Evolutionary conservation across 2,113 vertebrate species (phyloP).

Genomic region (Meriones unguiculatus): DNA sequence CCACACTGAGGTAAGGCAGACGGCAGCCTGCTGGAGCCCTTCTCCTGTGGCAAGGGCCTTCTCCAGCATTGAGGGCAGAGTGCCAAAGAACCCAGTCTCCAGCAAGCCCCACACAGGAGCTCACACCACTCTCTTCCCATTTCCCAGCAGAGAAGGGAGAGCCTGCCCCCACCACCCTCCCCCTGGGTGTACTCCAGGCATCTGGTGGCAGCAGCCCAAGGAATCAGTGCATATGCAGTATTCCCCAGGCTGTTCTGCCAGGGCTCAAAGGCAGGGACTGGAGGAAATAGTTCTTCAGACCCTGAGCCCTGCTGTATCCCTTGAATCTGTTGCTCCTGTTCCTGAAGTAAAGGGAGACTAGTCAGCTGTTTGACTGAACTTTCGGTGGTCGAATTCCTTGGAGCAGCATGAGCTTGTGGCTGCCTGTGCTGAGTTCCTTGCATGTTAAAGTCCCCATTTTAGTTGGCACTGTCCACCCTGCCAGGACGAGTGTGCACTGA

Average conservation of each 20-base stretch:
- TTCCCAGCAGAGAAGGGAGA: background rate
- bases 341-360: background rate
- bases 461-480: background rate
- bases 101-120: background rate
- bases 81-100: background rate
- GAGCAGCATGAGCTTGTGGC: rapidly evolving
- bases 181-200: background rate
- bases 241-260: background rate
- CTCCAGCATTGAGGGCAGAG: background rate
- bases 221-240: rapidly evolving
- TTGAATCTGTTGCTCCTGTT: background rate
- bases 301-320: background rate
- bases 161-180: background rate
- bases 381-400: background rate
- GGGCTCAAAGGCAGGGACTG: background rate
- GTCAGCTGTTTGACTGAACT: background rate
- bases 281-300: background rate
- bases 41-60: background rate
- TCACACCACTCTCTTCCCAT: background rate
- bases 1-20: slow-evolving; percentile 94
- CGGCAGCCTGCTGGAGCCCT: background rate
- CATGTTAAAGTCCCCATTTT: too few species aligned
- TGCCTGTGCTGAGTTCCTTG: background rate
- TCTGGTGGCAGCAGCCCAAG: too few species aligned
- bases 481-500: too few species aligned